Conservation (phyloP, 2,888 invertebrate genomes). For the Pristionchus fissidentatus region DNA sequence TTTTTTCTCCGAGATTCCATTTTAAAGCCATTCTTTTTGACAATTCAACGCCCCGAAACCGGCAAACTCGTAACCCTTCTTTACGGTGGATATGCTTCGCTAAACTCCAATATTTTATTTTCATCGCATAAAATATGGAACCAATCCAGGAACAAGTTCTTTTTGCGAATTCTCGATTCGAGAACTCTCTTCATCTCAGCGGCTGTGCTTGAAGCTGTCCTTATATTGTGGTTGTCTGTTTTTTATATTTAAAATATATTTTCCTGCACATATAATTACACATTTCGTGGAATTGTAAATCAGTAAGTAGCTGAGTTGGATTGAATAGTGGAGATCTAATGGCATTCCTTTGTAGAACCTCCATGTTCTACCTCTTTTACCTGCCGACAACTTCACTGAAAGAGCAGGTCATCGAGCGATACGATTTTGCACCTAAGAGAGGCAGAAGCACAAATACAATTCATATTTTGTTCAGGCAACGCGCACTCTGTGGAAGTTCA, state of each 20-base stretch:
- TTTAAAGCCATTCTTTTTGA: no score
- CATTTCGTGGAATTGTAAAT: no score
- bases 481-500: background rate
- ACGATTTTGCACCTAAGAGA: no score
- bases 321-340: no score
- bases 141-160: background rate
- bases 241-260: background rate
- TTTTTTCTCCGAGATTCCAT: background rate
- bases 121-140: no score
- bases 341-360: no score
- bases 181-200: background rate
- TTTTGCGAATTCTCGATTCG: background rate
- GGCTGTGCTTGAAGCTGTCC: background rate
- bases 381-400: background rate
- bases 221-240: background rate
- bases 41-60: no score
- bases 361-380: background rate
- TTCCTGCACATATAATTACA: no score
- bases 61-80: no score
- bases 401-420: background rate
- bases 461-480: background rate
- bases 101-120: no score
- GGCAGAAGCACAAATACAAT: background rate
- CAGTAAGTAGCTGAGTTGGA: no score
- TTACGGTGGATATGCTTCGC: no score